Evolutionary conservation across 2,888 invertebrate genomes (phyloP).

Genomic region (Atethmia centrago): DNA sequence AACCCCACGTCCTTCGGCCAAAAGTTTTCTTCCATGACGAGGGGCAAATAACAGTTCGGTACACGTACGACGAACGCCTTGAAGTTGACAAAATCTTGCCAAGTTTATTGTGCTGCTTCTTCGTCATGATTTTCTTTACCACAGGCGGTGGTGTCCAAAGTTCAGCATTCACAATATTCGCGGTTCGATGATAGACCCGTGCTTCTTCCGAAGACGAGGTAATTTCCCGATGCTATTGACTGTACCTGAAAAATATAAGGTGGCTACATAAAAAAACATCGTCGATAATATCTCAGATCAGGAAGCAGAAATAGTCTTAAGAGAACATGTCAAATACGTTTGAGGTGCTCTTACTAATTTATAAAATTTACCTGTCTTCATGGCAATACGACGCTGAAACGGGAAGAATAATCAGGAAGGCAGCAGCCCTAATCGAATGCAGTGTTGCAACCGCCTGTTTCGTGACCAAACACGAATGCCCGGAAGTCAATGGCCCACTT

Average conservation of each 20-base stretch:
- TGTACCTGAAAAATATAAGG: not conserved
- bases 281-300: not conserved
- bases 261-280: not conserved
- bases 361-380: not conserved
- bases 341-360: too few relatives aligned
- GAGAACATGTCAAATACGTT: not conserved
- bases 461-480: constrained; percentile 86
- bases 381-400: not conserved
- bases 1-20: too few relatives aligned
- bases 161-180: not conserved
- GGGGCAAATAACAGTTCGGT: too few relatives aligned
- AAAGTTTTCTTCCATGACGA: too few relatives aligned
- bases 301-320: not conserved
- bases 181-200: not conserved
- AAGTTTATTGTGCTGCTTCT: not conserved
- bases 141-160: not conserved
- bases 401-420: not conserved
- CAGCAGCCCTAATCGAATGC: constrained; percentile 57
- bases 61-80: too few relatives aligned
- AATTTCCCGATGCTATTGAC: not conserved
- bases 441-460: constrained; percentile 79
- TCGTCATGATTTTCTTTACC: not conserved
- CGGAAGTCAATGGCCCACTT: constrained; percentile 85
- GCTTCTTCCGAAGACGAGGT: not conserved
- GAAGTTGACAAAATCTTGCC: too few relatives aligned